phyloP scores from a whole-genome alignment of 2,797 vertebrate genomes.

The Carcharodon carcharias region DNA sequence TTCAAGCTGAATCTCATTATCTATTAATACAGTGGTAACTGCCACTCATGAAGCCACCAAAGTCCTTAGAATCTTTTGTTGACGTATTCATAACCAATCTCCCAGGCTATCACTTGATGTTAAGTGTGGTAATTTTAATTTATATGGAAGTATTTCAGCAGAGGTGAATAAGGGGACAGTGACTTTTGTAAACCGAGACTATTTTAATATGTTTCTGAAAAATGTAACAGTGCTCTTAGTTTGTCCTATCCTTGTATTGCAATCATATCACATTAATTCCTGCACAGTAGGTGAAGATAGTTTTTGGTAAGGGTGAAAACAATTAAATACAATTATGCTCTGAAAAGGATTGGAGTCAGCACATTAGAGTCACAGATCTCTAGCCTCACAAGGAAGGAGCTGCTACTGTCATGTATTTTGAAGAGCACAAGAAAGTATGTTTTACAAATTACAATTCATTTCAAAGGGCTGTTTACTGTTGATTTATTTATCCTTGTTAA shows the following conservation, averaged over 20 bases:
- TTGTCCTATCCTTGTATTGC: neutral
- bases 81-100: neutral
- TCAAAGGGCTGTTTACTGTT: neutral
- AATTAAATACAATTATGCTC: constrained; percentile 17
- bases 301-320: constrained; percentile 6
- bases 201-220: neutral
- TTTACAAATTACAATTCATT: neutral
- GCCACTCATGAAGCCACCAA: neutral
- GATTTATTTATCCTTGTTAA: neutral
- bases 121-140: neutral
- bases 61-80: neutral
- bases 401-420: neutral
- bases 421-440: neutral
- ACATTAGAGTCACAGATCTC: neutral
- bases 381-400: neutral
- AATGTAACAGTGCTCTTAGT: neutral
- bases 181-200: neutral
- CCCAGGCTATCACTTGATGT: neutral
- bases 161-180: neutral
- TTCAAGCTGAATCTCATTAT: neutral
- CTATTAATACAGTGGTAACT: neutral
- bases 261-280: neutral
- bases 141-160: neutral
- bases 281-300: neutral
- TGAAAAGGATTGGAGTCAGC: neutral